These are phyloP conservation scores for Cheilosia scutellata DNA, from an alignment of 2,888 invertebrate genomes.

Conservation along the genomic window DNA sequence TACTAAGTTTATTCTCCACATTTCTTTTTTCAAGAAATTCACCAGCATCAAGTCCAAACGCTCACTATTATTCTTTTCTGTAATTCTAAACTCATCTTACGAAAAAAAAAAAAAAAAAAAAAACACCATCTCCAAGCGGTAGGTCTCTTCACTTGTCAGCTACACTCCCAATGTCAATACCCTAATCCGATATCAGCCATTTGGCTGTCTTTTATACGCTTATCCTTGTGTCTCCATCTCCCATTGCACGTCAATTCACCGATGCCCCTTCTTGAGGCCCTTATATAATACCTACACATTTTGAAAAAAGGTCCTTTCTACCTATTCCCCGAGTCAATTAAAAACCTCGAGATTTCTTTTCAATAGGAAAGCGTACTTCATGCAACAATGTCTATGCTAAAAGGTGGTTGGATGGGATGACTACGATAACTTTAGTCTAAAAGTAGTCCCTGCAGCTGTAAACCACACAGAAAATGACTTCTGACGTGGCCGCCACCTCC, in stretches of 20 bases:
- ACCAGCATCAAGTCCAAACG: no score
- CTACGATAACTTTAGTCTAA: constrained; percentile 26
- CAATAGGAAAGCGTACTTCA: constrained; percentile 32
- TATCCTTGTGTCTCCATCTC: constrained; percentile 19
- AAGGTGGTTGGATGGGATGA: not conserved
- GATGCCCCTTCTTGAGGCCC: not conserved
- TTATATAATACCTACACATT: constrained; percentile 12
- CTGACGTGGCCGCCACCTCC: constrained; percentile 31
- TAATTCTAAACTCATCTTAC: not conserved
- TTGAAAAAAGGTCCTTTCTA: constrained; percentile 20
- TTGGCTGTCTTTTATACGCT: constrained; percentile 34
- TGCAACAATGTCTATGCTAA: constrained; percentile 45
- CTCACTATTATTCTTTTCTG: not conserved
- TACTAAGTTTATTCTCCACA: no score
- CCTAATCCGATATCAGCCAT: constrained; percentile 53
- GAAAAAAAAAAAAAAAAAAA: not conserved
- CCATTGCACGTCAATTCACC: constrained; percentile 8
- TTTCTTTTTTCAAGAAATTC: no score
- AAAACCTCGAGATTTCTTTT: constrained; percentile 35
- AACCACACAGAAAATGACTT: constrained; percentile 38
- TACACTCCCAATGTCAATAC: constrained; percentile 36
- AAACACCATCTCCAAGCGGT: not conserved
- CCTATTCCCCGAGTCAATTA: constrained; percentile 66
- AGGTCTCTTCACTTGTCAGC: constrained; percentile 29
- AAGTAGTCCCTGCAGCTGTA: constrained; percentile 27